Conservation (phyloP, 2,888 invertebrate genomes). For the Pseudanteris insignis region DNA sequence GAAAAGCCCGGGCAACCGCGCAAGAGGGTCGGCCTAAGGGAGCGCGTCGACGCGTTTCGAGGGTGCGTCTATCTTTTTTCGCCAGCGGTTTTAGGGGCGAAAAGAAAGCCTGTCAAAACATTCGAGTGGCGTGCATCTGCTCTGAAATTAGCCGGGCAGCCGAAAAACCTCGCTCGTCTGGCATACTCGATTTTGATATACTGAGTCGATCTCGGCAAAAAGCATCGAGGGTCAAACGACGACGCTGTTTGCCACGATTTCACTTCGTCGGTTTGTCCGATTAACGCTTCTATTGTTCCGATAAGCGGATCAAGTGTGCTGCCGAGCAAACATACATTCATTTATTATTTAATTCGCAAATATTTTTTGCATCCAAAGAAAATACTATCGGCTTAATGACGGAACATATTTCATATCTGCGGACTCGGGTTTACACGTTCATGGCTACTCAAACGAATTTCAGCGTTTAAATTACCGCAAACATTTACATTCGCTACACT, state of each 20-base stretch:
- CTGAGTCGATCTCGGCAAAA: constrained; percentile 17
- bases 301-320: too few relatives aligned
- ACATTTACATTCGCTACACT: too few relatives aligned
- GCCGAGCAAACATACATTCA: too few relatives aligned
- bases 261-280: constrained; percentile 3
- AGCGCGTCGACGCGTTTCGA: constrained; percentile 8
- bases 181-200: constrained; percentile 34
- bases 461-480: too few relatives aligned
- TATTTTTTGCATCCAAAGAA: too few relatives aligned
- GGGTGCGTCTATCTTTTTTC: constrained; percentile 36
- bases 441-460: too few relatives aligned
- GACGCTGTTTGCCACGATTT: constrained; percentile 16
- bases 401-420: too few relatives aligned
- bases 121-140: constrained; percentile 35
- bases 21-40: constrained; percentile 3
- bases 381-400: too few relatives aligned
- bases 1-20: constrained; percentile 21
- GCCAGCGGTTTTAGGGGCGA: constrained; percentile 17
- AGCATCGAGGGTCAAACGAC: constrained; percentile 18
- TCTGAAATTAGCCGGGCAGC: constrained; percentile 30
- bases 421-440: too few relatives aligned
- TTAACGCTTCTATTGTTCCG: too few relatives aligned
- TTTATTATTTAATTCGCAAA: too few relatives aligned
- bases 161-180: constrained; percentile 24
- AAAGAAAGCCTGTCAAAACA: constrained; percentile 41